These are phyloP conservation scores for Brachycybe producta DNA, from an alignment of 2,888 invertebrate species.

Conservation along the genomic window DNA sequence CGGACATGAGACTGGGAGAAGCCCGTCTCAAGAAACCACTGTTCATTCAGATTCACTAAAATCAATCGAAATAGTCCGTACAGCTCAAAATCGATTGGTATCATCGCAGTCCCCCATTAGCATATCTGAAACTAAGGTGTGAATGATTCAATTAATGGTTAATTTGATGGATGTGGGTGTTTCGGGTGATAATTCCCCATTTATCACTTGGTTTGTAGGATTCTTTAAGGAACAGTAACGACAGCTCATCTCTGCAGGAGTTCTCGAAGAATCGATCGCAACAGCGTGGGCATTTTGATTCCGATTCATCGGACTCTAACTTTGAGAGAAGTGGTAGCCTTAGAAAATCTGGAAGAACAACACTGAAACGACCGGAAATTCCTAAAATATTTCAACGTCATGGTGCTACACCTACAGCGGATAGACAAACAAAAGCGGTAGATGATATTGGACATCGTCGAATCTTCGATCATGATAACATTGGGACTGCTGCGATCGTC, in stretches of 20 bases:
- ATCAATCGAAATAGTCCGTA: slow-evolving; percentile 8
- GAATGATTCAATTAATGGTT: too few species aligned
- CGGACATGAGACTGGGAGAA: background rate
- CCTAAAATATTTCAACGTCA: slow-evolving; percentile 18
- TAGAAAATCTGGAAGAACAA: background rate
- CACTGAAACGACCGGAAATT: slow-evolving; percentile 18
- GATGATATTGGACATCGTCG: background rate
- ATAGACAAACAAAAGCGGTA: background rate
- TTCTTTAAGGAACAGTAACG: too few species aligned
- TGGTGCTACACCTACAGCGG: background rate
- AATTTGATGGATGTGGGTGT: too few species aligned
- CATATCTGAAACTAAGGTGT: too few species aligned
- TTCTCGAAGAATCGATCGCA: too few species aligned
- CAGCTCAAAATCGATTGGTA: slow-evolving; percentile 4
- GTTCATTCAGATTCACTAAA: slow-evolving; percentile 12
- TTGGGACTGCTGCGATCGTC: too few species aligned
- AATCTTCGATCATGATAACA: too few species aligned
- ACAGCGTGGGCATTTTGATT: too few species aligned
- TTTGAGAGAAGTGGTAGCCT: slow-evolving; percentile 1
- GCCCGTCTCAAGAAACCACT: background rate
- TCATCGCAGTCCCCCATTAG: too few species aligned
- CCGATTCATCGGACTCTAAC: slow-evolving; percentile 10
- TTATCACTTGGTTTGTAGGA: too few species aligned
- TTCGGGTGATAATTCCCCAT: too few species aligned
- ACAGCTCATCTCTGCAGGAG: too few species aligned